Base-by-base conservation (phyloP, 2,888 invertebrate species). In the Heteromurus nitidus region DNA sequence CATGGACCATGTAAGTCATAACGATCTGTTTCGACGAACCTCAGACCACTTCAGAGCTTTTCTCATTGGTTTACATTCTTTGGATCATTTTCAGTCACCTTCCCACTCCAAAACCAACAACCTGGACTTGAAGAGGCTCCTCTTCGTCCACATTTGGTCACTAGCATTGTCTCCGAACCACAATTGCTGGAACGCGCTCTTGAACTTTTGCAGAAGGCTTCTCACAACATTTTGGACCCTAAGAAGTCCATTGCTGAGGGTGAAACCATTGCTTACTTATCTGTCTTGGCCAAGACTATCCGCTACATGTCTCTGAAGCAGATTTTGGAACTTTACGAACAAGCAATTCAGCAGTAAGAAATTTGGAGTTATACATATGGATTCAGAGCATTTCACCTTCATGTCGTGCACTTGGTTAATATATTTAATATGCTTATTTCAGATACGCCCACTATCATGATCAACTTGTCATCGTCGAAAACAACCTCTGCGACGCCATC, bases 271-370 rank as follows among this genome's bases (percentile, higher is more conserved):
- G 69, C 84, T 42, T 80, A 82, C 30, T 65, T 84, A 50, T 55
- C 84, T 31, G 58, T 69, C 42, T 77, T 88, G 16, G 82, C 87
- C 36, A 85, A 86, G 67, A 83, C 84, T 16, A 58, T 88, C 62
- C 85, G 88, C 5, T 83, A 85, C 24, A 58, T 88, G 28, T 72
- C 73, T 62, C 85, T 84, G 28, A 77, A 86, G 2, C 85, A 88
- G 18, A 80, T 88, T 3, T 55, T 87, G 22, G 76, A 86, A 20
- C 11, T 88, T 18, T 88, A 86, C 82, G 75, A 83, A 5, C 36
- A 77, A 47, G 81, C 86, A 24, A 83, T 82, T 3, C 24, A 69
- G 42, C 30, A 70, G 58, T 83, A 84, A 28, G 42, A 13, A 36
- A 64, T 11, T 3, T 11, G 24, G 11, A 11, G 9, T 9, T 9